Evolutionary conservation across 1,140 invertebrate genomes (phyloP).

Genomic region (Leptopilina boulardi): DNA sequence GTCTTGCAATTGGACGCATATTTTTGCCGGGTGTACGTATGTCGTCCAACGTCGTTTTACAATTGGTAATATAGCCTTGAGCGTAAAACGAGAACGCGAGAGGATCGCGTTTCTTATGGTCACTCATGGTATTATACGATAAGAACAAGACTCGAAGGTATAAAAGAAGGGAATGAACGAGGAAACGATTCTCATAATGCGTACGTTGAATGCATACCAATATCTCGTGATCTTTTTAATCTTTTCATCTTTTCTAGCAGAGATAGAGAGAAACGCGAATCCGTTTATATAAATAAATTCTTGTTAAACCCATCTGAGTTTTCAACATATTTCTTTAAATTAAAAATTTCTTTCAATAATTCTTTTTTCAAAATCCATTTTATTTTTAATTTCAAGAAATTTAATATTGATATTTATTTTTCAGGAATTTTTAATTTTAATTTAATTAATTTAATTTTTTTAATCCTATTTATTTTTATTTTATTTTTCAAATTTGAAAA

Average conservation of each 20-base stretch:
- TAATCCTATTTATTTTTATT: too few relatives aligned
- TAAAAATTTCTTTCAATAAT: too few relatives aligned
- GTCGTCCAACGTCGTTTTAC: background rate
- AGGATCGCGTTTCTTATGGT: slow-evolving; percentile 51
- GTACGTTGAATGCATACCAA: slow-evolving; percentile 43
- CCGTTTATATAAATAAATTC: too few relatives aligned
- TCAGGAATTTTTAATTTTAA: too few relatives aligned
- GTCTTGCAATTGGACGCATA: background rate
- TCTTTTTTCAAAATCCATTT: too few relatives aligned
- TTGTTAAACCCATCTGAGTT: too few relatives aligned
- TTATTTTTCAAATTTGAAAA: too few relatives aligned
- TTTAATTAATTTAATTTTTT: too few relatives aligned
- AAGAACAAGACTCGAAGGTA: slow-evolving; percentile 47
- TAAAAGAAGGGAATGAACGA: slow-evolving; percentile 52
- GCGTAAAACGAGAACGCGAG: slow-evolving; percentile 34
- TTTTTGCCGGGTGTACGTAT: background rate
- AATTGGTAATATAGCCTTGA: slow-evolving; percentile 40
- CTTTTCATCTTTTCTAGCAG: background rate
- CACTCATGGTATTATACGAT: slow-evolving; percentile 54
- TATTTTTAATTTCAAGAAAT: too few relatives aligned
- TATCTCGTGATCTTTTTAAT: background rate
- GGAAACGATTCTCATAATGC: slow-evolving; percentile 51
- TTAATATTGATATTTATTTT: too few relatives aligned
- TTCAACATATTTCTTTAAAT: too few relatives aligned
- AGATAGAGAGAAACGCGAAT: too few relatives aligned